These are phyloP conservation scores for Allophyes oxyacanthae DNA, from an alignment of 2,888 invertebrate genomes.

Conservation along the genomic window DNA sequence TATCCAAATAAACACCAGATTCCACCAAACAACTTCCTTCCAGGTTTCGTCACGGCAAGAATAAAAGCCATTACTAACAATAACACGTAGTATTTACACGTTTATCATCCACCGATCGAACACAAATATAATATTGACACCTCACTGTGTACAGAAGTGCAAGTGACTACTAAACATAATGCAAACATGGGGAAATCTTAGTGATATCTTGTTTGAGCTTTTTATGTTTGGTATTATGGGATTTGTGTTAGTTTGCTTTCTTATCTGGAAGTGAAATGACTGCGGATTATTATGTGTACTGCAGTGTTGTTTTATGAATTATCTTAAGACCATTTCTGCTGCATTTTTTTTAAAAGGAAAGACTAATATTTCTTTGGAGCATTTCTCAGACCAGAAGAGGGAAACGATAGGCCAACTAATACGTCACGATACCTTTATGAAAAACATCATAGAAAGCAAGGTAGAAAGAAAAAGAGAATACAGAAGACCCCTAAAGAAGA, in stretches of 20 bases:
- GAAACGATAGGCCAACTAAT: too few relatives aligned
- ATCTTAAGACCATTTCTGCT: too few relatives aligned
- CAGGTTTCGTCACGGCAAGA: constrained; percentile 37
- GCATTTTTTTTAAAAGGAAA: too few relatives aligned
- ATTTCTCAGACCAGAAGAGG: too few relatives aligned
- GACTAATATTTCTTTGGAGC: too few relatives aligned
- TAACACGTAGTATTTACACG: constrained; percentile 51
- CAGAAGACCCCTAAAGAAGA: too few relatives aligned
- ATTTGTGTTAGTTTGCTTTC: constrained; percentile 12
- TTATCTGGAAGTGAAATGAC: neutral
- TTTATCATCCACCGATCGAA: constrained; percentile 46
- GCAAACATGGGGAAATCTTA: constrained; percentile 48
- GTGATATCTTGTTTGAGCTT: constrained; percentile 51
- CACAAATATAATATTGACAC: constrained; percentile 55
- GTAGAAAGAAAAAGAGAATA: too few relatives aligned
- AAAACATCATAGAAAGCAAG: too few relatives aligned
- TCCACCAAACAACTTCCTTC: constrained; percentile 14
- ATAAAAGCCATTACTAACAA: constrained; percentile 53
- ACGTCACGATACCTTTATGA: too few relatives aligned
- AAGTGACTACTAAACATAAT: constrained; percentile 46
- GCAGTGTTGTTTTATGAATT: too few relatives aligned
- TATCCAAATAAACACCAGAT: constrained; percentile 15
- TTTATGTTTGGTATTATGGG: constrained; percentile 40
- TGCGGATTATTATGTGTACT: too few relatives aligned
- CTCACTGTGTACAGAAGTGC: constrained; percentile 41